Conservation (phyloP, 2,797 vertebrate species). For the Paramormyrops hopkinsi region DNA sequence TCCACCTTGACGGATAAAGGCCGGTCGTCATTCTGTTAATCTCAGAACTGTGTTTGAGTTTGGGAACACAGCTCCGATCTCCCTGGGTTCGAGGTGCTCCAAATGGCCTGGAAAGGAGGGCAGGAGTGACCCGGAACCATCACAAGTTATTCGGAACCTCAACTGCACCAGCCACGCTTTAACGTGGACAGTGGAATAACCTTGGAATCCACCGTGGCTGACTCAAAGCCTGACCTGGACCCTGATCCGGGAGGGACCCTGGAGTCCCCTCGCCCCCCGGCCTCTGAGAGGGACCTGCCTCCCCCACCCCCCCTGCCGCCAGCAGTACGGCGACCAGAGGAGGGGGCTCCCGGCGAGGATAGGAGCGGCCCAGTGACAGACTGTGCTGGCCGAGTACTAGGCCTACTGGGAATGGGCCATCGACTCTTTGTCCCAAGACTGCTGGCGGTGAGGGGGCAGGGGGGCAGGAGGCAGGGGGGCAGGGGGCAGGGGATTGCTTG, state of each 20-base stretch:
- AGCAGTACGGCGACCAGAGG: slow-evolving; percentile 75
- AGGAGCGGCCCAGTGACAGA: slow-evolving; percentile 73
- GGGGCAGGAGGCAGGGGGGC: too few relatives aligned
- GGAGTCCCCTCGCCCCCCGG: slow-evolving; percentile 68
- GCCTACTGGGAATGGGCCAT: slow-evolving; percentile 95
- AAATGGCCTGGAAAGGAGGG: neutral
- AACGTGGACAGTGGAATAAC: neutral
- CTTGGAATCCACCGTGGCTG: slow-evolving; percentile 31
- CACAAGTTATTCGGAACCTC: neutral
- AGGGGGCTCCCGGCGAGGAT: slow-evolving; percentile 66
- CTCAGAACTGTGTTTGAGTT: neutral
- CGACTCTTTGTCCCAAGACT: slow-evolving; percentile 93
- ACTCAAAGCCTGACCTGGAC: slow-evolving; percentile 21
- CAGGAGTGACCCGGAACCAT: neutral
- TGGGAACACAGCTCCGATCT: neutral
- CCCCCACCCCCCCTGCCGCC: slow-evolving; percentile 71
- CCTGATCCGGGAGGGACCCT: slow-evolving; percentile 49
- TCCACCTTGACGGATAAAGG: neutral
- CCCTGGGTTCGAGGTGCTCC: neutral
- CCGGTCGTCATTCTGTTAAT: neutral
- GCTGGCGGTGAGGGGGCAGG: slow-evolving; percentile 81
- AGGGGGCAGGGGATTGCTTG: neutral
- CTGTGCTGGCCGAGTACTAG: slow-evolving; percentile 84
- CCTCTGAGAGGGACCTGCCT: slow-evolving; percentile 76
- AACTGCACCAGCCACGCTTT: neutral